Percentiles rank a stretch among this genome's conserved stretches.
These are phyloP conservation scores for Ranitomeya imitator DNA, from an alignment of 2,113 vertebrate genomes.

Conservation along the genomic window DNA sequence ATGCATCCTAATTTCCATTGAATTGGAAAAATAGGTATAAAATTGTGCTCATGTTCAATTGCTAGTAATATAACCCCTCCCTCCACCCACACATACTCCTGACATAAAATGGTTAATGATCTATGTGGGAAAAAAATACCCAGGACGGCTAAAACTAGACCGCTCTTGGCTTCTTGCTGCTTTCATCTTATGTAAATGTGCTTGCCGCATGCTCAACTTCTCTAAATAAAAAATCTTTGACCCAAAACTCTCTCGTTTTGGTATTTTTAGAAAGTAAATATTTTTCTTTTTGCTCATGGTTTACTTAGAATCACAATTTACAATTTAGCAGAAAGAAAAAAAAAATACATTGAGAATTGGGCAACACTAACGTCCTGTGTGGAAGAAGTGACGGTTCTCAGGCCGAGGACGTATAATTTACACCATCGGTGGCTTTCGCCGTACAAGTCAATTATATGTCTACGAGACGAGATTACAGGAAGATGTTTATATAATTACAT, in stretches of 20 bases:
- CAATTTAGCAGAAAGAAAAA: neutral
- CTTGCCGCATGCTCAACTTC: conserved; percentile 4
- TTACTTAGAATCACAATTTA: conserved; percentile 19
- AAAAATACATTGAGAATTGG: conserved; percentile 3
- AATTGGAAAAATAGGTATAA: too few species aligned
- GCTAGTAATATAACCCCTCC: too few species aligned
- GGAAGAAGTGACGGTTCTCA: conserved; percentile 23
- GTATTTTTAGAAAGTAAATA: conserved; percentile 21
- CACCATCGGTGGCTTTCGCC: neutral
- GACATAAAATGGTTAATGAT: neutral
- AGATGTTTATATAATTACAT: conserved; percentile 27
- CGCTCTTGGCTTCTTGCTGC: neutral
- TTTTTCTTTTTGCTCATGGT: conserved; percentile 26
- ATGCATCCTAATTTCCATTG: too few species aligned
- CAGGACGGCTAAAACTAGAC: neutral
- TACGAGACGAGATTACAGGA: conserved; percentile 25
- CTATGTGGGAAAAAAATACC: conserved; percentile 8
- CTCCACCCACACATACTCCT: neutral
- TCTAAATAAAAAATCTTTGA: conserved; percentile 38
- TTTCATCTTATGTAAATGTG: conserved; percentile 23
- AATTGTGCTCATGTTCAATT: too few species aligned
- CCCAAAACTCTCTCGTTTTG: conserved; percentile 11
- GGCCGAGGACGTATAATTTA: conserved; percentile 5
- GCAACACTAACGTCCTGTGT: neutral
- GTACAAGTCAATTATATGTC: conserved; percentile 18